A percentile compares a stretch with the other conserved stretches of the same genome.
phyloP scores from a whole-genome alignment of 2,113 vertebrate species.

The Eurystomus gularis region DNA sequence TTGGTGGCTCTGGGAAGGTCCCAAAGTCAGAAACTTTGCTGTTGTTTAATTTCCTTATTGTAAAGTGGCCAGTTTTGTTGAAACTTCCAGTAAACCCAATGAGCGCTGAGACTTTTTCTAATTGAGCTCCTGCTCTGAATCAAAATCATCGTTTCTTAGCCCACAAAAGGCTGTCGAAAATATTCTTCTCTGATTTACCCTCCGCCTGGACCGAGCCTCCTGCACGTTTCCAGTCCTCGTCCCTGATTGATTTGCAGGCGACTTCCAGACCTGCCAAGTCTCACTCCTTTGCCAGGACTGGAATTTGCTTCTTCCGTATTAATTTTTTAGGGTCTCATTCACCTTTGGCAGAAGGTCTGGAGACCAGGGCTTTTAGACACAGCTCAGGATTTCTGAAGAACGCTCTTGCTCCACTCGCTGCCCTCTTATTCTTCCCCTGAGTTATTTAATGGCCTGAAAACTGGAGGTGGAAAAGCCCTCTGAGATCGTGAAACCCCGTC shows the following conservation, averaged over 20 bases:
- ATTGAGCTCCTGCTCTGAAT: background rate
- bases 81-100: background rate
- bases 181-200: background rate
- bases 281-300: background rate
- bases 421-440: no score
- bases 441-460: background rate
- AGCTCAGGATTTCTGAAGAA: background rate
- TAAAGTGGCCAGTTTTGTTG: background rate
- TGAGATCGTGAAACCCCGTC: no score
- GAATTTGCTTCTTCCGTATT: background rate
- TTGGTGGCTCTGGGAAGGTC: background rate
- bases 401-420: background rate
- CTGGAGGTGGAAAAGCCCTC: background rate
- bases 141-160: background rate
- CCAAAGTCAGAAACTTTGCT: background rate
- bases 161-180: background rate
- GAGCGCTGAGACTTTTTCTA: background rate
- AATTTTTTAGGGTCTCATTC: background rate
- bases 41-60: background rate
- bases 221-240: background rate
- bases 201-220: background rate
- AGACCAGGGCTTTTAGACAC: background rate
- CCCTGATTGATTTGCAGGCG: background rate
- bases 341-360: background rate
- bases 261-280: background rate